Base-by-base conservation (phyloP, 53 echinoderm and acorn worm genomes). In the Holothuria scabra region DNA sequence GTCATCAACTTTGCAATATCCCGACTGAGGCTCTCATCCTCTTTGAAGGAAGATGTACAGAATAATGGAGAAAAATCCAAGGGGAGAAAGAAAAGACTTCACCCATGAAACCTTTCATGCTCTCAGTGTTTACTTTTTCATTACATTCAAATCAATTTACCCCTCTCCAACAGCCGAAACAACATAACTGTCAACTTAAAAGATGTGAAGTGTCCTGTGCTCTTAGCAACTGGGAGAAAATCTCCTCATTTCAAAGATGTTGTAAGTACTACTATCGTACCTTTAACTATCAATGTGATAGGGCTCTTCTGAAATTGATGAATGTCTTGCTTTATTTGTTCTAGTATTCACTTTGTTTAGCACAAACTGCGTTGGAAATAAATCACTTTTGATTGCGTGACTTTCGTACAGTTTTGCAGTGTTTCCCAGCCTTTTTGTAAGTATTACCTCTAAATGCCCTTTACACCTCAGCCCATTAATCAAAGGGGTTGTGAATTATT, bases 161-260 rank as follows among this genome's bases (percentile, higher is more conserved):
- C 32, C n/a, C 32, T 65, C 65, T 65, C 65, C 28, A 65, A 19
- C 88, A 99, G 99, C 84, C 99, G 99, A 65, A 85, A 84, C 22
- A 86, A 94, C 85, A 84, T 95, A 71, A 85, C 87, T 55, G 65
- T 85, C 65, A 59, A 83, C 28, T 79, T 99, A 83, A 94, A 94
- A 85, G 87, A 90, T n/a, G 65, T 99, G 65, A 88, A 60, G 41
- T 82, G 87, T 46, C 99, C 99, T 18, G 78, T 88, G 63, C 86
- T 99, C 25, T 85, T 99, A 11, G 93, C 94, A 66, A 99, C 99
- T 22, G 99, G 99, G 28, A 83, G 81, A 58, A 86, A 91, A 30
- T 99, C 99, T 16, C 99, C 99, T 11, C 99, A 99, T 79, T 79
- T 86, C 61, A 85, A 91, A 34, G 99, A 99, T 81, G 99, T 99